Evolutionary conservation across 2,888 invertebrate genomes (phyloP).

Genomic region (Thymelicus lineola): DNA sequence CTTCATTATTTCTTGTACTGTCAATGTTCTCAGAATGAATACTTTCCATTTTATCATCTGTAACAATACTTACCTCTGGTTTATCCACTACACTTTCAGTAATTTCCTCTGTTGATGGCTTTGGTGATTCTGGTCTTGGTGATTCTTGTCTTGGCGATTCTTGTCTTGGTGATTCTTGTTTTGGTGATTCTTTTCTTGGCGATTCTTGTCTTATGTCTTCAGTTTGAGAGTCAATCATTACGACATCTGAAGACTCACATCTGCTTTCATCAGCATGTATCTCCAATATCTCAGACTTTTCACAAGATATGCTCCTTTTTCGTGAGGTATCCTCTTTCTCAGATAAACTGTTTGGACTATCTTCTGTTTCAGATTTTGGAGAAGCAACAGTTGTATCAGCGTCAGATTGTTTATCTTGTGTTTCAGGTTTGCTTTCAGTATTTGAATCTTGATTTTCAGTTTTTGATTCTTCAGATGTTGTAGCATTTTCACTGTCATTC

Average conservation of each 20-base stretch:
- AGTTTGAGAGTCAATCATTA: slow-evolving; percentile 55
- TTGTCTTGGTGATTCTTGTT: slow-evolving; percentile 41
- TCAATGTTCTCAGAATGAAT: slow-evolving; percentile 54
- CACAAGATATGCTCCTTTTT: slow-evolving; percentile 61
- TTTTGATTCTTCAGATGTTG: slow-evolving; percentile 43
- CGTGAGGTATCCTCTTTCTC: slow-evolving; percentile 31
- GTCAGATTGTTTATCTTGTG: slow-evolving; percentile 49
- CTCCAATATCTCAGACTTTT: slow-evolving; percentile 72
- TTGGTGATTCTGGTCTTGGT: slow-evolving; percentile 50
- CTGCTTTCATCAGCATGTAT: slow-evolving; percentile 71
- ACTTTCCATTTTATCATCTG: slow-evolving; percentile 60
- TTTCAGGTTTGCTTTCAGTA: slow-evolving; percentile 38
- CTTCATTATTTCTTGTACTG: slow-evolving; percentile 52
- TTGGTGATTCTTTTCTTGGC: slow-evolving; percentile 37
- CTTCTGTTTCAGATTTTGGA: slow-evolving; percentile 52
- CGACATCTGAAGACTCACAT: slow-evolving; percentile 63
- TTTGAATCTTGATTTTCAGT: slow-evolving; percentile 39
- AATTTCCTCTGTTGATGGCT: slow-evolving; percentile 40
- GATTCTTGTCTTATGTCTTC: slow-evolving; percentile 52
- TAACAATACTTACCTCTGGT: slow-evolving; percentile 74
- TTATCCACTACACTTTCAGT: slow-evolving; percentile 37
- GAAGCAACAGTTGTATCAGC: slow-evolving; percentile 65
- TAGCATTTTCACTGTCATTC: slow-evolving; percentile 42
- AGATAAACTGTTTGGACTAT: slow-evolving; percentile 28
- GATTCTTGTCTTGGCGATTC: slow-evolving; percentile 45